Evolutionary conservation across 2,888 invertebrate species (phyloP).

Genomic region (Nephrotoma guestfalica): DNA sequence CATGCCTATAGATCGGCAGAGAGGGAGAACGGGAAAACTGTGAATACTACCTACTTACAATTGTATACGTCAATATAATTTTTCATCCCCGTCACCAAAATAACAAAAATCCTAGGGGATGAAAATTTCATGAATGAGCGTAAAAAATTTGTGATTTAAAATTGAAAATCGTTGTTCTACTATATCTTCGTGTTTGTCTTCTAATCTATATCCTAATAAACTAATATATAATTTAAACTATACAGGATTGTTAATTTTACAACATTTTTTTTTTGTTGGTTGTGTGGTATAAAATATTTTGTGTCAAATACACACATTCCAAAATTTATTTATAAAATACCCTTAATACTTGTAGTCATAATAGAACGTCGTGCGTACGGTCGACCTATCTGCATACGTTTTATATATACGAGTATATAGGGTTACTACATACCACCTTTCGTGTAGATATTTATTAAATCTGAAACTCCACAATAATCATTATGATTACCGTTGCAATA

Average conservation of each 20-base stretch:
- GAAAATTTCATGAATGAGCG: neutral
- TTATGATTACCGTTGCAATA: neutral
- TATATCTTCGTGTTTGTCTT: neutral
- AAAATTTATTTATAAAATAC: neutral
- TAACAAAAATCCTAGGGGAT: neutral
- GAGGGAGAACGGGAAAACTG: neutral
- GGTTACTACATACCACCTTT: neutral
- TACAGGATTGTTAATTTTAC: neutral
- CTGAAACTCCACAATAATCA: neutral
- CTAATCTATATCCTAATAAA: neutral
- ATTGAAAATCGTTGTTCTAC: neutral
- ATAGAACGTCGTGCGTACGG: neutral
- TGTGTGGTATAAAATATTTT: neutral
- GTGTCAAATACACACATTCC: neutral
- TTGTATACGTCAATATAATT: neutral
- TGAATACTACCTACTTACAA: neutral
- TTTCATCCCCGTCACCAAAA: neutral
- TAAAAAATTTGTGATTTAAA: neutral
- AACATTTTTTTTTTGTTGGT: neutral
- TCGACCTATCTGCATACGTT: neutral
- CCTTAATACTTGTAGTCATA: neutral
- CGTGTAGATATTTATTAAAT: neutral
- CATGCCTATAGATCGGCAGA: neutral
- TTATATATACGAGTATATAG: neutral
- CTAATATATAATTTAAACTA: neutral